Percentiles rank a stretch among this genome's conserved stretches.
These are phyloP conservation scores for Synanceia verrucosa DNA, from an alignment of 2,797 vertebrate genomes.

Conservation along the genomic window DNA sequence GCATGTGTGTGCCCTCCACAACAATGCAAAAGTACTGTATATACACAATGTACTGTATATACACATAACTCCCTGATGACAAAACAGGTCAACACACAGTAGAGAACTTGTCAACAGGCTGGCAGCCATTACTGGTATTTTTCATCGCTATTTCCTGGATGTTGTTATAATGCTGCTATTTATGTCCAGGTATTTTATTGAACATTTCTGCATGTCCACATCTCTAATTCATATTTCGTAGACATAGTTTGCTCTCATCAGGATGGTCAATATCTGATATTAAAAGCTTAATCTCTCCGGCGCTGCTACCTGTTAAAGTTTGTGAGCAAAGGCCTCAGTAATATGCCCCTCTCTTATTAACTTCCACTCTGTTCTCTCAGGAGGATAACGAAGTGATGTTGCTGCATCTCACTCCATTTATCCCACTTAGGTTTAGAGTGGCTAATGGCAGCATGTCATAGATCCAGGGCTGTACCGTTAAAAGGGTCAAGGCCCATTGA, in stretches of 20 bases:
- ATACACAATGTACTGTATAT: no score
- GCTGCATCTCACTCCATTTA: slow-evolving; percentile 49
- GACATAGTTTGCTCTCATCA: background rate
- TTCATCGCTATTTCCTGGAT: background rate
- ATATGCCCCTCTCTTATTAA: background rate
- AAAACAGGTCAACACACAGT: slow-evolving; percentile 4
- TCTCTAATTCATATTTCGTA: background rate
- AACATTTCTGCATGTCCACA: background rate
- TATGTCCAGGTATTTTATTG: background rate
- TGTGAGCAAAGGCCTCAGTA: background rate
- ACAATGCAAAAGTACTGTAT: background rate
- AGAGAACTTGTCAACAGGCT: background rate
- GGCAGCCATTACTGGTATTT: background rate
- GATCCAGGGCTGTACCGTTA: slow-evolving; percentile 57
- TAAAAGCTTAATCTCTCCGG: background rate
- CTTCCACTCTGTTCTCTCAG: slow-evolving; percentile 9
- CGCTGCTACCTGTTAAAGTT: background rate
- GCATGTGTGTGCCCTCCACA: background rate
- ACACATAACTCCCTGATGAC: background rate
- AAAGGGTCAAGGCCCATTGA: slow-evolving; percentile 58
- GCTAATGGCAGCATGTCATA: slow-evolving; percentile 50
- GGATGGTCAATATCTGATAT: background rate
- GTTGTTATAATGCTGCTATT: background rate
- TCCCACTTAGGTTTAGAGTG: slow-evolving; percentile 38
- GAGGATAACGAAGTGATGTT: slow-evolving; percentile 36